phyloP scores from a whole-genome alignment of 2,888 invertebrate species.

The Erannis defoliaria region DNA sequence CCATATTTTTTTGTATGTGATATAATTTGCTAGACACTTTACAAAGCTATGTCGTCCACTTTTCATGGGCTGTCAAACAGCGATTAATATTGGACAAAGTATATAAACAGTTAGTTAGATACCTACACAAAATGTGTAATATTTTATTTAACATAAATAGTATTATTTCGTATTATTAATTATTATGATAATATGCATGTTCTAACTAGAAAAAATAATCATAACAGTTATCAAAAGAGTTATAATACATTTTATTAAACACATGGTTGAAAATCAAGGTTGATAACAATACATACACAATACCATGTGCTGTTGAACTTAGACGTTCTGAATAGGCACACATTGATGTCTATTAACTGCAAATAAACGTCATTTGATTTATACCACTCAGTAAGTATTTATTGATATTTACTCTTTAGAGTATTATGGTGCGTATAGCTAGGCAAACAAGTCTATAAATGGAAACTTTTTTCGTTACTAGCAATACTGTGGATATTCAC shows the following conservation, averaged over 20 bases:
- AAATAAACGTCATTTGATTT: constrained; percentile 48
- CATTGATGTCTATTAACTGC: constrained; percentile 76
- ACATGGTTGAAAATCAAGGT: not conserved
- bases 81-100: too few relatives aligned
- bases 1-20: too few relatives aligned
- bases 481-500: too few relatives aligned
- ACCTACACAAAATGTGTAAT: too few relatives aligned
- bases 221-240: not conserved
- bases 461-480: too few relatives aligned
- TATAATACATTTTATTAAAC: not conserved
- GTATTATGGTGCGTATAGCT: too few relatives aligned
- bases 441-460: too few relatives aligned
- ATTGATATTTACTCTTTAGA: not conserved
- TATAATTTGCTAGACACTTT: too few relatives aligned
- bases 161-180: not conserved
- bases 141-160: not conserved
- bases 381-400: not conserved
- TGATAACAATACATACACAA: constrained; percentile 75
- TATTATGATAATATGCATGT: not conserved
- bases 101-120: too few relatives aligned
- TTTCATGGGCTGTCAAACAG: too few relatives aligned
- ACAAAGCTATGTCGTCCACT: too few relatives aligned
- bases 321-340: constrained; percentile 70
- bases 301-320: constrained; percentile 72
- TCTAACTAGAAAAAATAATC: not conserved